These are phyloP conservation scores for Neosilurus hyrtlii DNA, from an alignment of 2,797 vertebrate genomes.

Conservation along the genomic window DNA sequence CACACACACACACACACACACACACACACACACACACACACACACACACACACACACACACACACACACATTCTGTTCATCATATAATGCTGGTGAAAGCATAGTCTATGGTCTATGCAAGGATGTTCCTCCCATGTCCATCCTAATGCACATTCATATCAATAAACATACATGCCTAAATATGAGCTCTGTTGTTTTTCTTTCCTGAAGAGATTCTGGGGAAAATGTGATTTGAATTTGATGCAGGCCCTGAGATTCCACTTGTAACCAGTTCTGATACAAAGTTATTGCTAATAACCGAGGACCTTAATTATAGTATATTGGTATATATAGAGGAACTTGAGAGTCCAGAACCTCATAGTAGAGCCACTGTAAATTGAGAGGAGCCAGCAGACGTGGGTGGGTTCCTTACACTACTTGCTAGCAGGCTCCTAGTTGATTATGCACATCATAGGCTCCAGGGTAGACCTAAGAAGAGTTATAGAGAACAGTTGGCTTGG, in stretches of 20 bases:
- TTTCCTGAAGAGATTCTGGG: not conserved
- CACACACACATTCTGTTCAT: slow-evolving; percentile 25
- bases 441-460: not conserved
- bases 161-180: slow-evolving; percentile 45
- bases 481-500: not conserved
- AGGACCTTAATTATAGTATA: not conserved
- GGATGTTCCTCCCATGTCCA: slow-evolving; percentile 48
- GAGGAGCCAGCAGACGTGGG: not conserved
- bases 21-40: slow-evolving; percentile 45
- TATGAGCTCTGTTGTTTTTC: slow-evolving; percentile 22
- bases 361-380: not conserved
- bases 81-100: slow-evolving; percentile 51
- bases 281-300: not conserved
- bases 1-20: slow-evolving; percentile 39
- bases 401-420: not conserved
- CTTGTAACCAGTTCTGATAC: too few species aligned
- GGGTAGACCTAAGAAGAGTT: not conserved
- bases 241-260: not conserved
- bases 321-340: not conserved
- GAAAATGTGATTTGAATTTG: not conserved
- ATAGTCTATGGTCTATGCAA: slow-evolving; percentile 54
- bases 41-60: slow-evolving; percentile 38
- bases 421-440: not conserved
- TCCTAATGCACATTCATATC: slow-evolving; percentile 42
- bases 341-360: not conserved